These are phyloP conservation scores for Ophioninae sp. DNA, from an alignment of 2,888 invertebrate genomes.

Conservation along the genomic window DNA sequence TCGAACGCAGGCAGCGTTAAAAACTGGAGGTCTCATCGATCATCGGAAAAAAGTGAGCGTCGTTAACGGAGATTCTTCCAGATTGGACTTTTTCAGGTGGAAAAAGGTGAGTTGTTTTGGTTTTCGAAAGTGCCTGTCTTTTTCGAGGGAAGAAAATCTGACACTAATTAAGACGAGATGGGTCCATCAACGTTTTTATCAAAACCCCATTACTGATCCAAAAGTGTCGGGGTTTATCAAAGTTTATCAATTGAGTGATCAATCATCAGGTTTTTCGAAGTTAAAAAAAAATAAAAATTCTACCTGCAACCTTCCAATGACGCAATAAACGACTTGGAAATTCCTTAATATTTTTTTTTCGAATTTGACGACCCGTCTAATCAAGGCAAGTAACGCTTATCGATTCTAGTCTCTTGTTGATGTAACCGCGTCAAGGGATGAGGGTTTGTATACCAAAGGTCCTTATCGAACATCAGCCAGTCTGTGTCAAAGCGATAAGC, in stretches of 20 bases:
- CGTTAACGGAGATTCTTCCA: not conserved
- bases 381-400: slow-evolving; percentile 33
- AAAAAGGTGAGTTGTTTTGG: not conserved
- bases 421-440: slow-evolving; percentile 23
- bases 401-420: not conserved
- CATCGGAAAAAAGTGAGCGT: slow-evolving; percentile 8
- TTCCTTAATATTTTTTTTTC: not conserved
- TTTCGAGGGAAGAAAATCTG: slow-evolving; percentile 1
- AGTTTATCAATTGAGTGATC: not conserved
- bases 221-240: not conserved
- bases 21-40: slow-evolving; percentile 6
- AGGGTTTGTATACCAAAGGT: not conserved
- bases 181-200: slow-evolving; percentile 11
- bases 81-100: not conserved
- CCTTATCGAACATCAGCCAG: slow-evolving; percentile 36
- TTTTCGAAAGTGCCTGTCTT: not conserved
- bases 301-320: not conserved
- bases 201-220: not conserved
- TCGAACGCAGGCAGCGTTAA: not conserved
- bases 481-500: slow-evolving; percentile 40
- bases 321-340: not conserved
- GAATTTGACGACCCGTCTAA: slow-evolving; percentile 4
- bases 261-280: not conserved
- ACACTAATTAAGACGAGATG: slow-evolving; percentile 39
- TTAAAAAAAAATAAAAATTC: not conserved